Conservation (phyloP, 2,797 vertebrate species). For the Gadopsis bispinosus region DNA sequence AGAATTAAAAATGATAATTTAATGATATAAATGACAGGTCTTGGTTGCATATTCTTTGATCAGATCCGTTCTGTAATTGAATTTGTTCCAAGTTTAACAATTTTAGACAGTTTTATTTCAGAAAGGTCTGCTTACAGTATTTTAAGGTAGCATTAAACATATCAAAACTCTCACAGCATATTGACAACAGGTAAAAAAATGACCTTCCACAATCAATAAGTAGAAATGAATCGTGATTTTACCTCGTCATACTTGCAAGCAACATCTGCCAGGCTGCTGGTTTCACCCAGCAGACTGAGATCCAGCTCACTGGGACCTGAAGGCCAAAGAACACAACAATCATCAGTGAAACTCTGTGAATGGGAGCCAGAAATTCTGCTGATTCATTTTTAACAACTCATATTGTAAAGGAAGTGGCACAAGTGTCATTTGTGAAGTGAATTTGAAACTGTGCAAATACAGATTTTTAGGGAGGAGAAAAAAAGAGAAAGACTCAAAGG, state of each 20-base stretch:
- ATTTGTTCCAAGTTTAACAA: background rate
- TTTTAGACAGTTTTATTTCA: background rate
- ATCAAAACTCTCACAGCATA: background rate
- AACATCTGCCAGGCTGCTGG: slow-evolving; percentile 83
- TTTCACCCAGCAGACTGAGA: slow-evolving; percentile 88
- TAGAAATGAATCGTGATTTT: slow-evolving; percentile 44
- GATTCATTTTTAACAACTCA: background rate
- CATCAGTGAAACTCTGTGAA: background rate
- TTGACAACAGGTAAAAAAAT: no score
- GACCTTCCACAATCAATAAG: background rate
- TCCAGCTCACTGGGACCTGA: slow-evolving; percentile 91
- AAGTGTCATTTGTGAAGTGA: background rate
- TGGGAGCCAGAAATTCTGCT: background rate
- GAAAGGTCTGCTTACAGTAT: background rate
- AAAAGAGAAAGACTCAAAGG: no score
- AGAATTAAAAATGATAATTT: background rate
- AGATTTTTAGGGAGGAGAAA: background rate
- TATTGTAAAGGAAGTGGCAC: background rate
- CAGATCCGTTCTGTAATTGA: background rate
- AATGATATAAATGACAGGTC: background rate
- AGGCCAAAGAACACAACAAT: slow-evolving; percentile 41
- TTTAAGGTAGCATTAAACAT: background rate
- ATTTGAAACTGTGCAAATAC: background rate
- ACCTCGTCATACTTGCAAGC: slow-evolving; percentile 92
- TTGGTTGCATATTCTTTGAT: background rate